A percentile compares a stretch with the other conserved stretches of the same genome.
phyloP scores from a whole-genome alignment of 1,140 invertebrate genomes.

The Pissodes strobi region DNA sequence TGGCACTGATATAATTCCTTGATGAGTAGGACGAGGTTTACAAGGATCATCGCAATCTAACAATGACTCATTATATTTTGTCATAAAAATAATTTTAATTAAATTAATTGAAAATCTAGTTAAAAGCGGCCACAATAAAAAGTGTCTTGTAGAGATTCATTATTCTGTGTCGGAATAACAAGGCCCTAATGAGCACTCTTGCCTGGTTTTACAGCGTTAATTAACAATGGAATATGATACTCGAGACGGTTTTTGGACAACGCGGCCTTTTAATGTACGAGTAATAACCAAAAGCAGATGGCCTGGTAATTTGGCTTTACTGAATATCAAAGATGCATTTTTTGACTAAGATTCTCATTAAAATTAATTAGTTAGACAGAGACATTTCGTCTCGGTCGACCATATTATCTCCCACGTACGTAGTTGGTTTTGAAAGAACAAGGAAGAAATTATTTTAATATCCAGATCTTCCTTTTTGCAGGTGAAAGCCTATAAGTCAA shows the following conservation, averaged over 20 bases:
- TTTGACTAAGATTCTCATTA: no score
- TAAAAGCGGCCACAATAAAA: conserved; percentile 53
- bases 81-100: conserved; percentile 49
- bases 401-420: no score
- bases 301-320: neutral
- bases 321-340: no score
- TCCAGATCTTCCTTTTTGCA: no score
- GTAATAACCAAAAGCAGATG: conserved; percentile 25
- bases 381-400: no score
- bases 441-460: no score
- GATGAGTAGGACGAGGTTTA: no score
- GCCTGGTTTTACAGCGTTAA: conserved; percentile 52
- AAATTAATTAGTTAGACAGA: no score
- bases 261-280: conserved; percentile 37
- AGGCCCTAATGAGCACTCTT: conserved; percentile 54
- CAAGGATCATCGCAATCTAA: no score
- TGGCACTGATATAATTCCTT: no score
- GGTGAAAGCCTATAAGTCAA: no score
- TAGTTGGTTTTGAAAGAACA: no score
- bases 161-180: conserved; percentile 53
- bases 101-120: conserved; percentile 54
- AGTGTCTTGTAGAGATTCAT: conserved; percentile 55
- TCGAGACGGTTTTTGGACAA: conserved; percentile 44
- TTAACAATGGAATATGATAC: conserved; percentile 54
- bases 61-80: neutral